These are phyloP conservation scores for Eupsittula cactorum DNA, from an alignment of 2,113 vertebrate genomes.

Conservation along the genomic window DNA sequence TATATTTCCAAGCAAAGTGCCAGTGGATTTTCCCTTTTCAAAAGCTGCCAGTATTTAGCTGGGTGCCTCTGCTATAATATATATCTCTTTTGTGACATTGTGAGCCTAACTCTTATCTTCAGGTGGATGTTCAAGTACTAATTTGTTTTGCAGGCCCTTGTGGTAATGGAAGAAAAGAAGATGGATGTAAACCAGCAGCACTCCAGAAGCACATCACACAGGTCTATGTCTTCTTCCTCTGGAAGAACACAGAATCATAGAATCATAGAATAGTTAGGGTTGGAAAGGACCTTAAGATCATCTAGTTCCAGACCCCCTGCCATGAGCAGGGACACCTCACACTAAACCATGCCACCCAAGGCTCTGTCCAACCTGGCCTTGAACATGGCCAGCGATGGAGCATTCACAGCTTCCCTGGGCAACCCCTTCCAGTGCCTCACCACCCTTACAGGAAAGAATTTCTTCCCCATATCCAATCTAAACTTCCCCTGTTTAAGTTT, in stretches of 20 bases:
- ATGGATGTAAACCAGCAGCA: not conserved
- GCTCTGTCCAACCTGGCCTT: too few relatives aligned
- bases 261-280: too few relatives aligned
- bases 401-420: too few relatives aligned
- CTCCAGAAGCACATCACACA: not conserved
- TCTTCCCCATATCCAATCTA: too few relatives aligned
- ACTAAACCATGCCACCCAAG: too few relatives aligned
- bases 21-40: not conserved
- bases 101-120: not conserved
- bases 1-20: not conserved
- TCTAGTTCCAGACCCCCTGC: too few relatives aligned
- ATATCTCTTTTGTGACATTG: not conserved
- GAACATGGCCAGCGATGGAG: too few relatives aligned
- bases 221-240: not conserved
- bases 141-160: not conserved
- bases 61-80: not conserved
- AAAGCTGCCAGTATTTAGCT: not conserved
- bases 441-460: too few relatives aligned
- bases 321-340: too few relatives aligned
- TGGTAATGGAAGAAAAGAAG: not conserved
- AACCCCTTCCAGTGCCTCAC: too few relatives aligned
- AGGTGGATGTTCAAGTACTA: not conserved
- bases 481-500: too few relatives aligned
- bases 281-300: too few relatives aligned
- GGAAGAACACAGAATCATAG: not conserved